phyloP scores from a whole-genome alignment of 2,113 vertebrate species.

The Notiomystis cincta region DNA sequence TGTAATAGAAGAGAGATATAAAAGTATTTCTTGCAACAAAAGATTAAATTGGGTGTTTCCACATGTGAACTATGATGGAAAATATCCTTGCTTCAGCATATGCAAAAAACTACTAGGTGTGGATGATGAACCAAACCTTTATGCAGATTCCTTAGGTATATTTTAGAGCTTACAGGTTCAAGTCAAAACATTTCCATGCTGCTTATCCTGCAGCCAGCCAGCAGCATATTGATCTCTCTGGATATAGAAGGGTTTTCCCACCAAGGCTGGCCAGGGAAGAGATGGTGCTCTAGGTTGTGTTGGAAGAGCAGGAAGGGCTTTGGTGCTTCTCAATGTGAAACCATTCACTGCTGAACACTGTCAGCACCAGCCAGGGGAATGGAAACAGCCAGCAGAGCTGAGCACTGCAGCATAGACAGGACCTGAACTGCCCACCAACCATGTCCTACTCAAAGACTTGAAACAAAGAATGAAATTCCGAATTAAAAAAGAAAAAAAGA shows the following conservation, averaged over 20 bases:
- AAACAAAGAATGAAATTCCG: background rate
- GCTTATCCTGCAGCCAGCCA: background rate
- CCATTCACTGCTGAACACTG: too few species aligned
- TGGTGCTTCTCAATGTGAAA: background rate
- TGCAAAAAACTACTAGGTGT: accelerated
- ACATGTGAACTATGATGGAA: background rate
- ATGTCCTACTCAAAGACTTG: background rate
- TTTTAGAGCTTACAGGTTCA: background rate
- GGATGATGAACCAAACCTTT: background rate
- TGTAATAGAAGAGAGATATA: background rate
- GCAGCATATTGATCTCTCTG: accelerated
- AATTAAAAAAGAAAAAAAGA: background rate
- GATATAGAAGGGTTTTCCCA: accelerated
- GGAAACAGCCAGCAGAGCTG: background rate
- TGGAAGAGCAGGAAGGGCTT: background rate
- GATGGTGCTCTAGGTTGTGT: accelerated
- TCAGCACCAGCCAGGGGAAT: background rate
- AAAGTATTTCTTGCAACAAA: background rate
- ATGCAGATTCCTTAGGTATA: background rate
- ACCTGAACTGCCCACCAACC: background rate
- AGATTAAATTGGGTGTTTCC: background rate
- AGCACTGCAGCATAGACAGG: background rate
- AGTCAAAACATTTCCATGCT: background rate
- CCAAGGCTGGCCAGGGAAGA: background rate
- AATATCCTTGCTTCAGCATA: background rate